These are phyloP conservation scores for Teleogryllus occipitalis DNA, from an alignment of 1,140 invertebrate species.

Conservation along the genomic window DNA sequence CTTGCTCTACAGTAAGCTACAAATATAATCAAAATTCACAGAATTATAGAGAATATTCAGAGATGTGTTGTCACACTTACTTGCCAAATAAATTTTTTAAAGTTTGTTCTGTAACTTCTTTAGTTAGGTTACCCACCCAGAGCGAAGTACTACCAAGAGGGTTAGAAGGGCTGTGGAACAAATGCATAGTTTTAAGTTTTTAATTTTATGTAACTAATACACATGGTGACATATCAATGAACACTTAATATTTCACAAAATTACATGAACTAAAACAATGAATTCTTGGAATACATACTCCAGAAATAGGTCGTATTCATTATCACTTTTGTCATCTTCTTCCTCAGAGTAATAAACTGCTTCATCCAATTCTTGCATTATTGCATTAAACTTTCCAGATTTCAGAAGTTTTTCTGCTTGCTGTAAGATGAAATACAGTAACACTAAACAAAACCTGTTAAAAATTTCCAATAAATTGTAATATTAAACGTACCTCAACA, in stretches of 20 bases:
- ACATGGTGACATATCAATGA: too few species aligned
- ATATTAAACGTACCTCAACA: neutral
- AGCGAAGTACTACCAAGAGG: slow-evolving; percentile 6
- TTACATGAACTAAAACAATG: too few species aligned
- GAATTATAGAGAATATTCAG: too few species aligned
- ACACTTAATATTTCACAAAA: too few species aligned
- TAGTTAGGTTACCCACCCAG: slow-evolving; percentile 10
- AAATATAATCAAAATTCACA: too few species aligned
- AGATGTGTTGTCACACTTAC: neutral
- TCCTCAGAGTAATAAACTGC: slow-evolving; percentile 12
- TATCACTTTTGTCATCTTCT: slow-evolving; percentile 3
- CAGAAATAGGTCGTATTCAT: neutral
- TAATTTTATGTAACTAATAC: too few species aligned
- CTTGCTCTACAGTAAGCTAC: too few species aligned
- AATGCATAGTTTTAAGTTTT: neutral
- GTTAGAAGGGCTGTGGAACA: slow-evolving; percentile 11
- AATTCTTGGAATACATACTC: too few species aligned
- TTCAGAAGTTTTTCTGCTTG: slow-evolving; percentile 7
- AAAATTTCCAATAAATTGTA: neutral
- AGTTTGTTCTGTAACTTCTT: neutral
- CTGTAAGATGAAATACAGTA: neutral
- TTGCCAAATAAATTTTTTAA: slow-evolving; percentile 9
- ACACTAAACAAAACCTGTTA: neutral
- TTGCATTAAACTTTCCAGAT: neutral
- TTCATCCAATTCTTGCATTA: neutral